Conservation (phyloP, 2,797 vertebrate species). For the Gymnopithys bicolor region DNA sequence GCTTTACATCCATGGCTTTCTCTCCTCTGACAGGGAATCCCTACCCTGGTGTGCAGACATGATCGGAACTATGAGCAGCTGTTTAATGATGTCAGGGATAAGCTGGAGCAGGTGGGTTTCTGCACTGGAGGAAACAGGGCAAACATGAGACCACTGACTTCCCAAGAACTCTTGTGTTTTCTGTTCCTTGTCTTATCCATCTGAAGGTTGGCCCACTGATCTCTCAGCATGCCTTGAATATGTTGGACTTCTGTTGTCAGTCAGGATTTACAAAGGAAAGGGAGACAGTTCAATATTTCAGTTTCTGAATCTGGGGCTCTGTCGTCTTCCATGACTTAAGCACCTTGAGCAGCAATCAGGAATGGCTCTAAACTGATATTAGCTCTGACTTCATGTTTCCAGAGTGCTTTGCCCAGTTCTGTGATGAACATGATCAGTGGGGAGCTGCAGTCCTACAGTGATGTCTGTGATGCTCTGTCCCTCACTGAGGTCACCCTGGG, state of each 20-base stretch:
- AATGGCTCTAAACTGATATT: background rate
- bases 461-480: conserved; percentile 90
- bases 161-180: background rate
- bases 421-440: conserved; percentile 77
- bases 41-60: conserved; percentile 87
- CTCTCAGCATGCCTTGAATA: background rate
- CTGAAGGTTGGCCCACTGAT: background rate
- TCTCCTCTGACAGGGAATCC: conserved; percentile 84
- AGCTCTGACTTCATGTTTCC: background rate
- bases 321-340: background rate
- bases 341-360: background rate
- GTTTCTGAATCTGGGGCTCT: background rate
- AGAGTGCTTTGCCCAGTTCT: conserved; percentile 83
- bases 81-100: conserved; percentile 83
- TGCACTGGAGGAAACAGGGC: background rate
- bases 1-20: background rate
- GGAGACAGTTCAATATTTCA: background rate
- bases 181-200: background rate
- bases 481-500: conserved; percentile 86
- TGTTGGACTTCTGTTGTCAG: background rate
- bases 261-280: background rate
- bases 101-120: conserved; percentile 85
- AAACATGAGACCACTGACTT: background rate
- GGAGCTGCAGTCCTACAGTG: conserved; percentile 90
- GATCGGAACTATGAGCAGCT: conserved; percentile 92